A percentile compares a stretch with the other conserved stretches of the same genome.
phyloP scores from a whole-genome alignment of 2,797 vertebrate genomes.

The Sebastes reedi region DNA sequence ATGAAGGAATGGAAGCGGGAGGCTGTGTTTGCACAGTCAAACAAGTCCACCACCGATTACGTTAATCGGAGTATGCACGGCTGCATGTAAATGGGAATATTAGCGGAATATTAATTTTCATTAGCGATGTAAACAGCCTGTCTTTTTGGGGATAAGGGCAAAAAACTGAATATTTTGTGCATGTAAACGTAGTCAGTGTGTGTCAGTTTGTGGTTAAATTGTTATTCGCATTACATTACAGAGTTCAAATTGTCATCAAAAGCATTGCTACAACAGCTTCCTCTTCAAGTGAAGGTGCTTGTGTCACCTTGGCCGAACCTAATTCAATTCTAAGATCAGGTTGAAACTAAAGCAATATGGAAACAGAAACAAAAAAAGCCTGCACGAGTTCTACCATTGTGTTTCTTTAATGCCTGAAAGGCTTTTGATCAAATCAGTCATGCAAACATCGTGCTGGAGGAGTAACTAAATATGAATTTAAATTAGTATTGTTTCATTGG shows the following conservation, averaged over 20 bases:
- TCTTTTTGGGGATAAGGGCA: not conserved
- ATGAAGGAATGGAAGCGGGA: too few relatives aligned
- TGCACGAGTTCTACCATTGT: not conserved
- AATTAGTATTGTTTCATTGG: not conserved
- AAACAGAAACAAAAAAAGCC: not conserved
- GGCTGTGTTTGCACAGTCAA: too few relatives aligned
- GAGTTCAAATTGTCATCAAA: not conserved
- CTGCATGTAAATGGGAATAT: too few relatives aligned
- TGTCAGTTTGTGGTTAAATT: not conserved
- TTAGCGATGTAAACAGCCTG: not conserved
- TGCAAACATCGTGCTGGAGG: not conserved
- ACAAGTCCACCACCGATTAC: too few relatives aligned
- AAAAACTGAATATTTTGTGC: rapidly evolving
- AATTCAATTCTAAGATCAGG: not conserved
- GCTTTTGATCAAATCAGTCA: not conserved
- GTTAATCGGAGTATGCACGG: too few relatives aligned
- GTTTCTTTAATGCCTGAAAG: not conserved
- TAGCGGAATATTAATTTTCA: too few relatives aligned
- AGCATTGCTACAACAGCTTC: not conserved
- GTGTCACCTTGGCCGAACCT: not conserved
- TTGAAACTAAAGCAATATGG: not conserved
- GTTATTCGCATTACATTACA: not conserved
- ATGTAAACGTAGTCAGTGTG: not conserved
- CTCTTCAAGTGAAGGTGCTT: not conserved
- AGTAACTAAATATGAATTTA: not conserved